These are phyloP conservation scores for Drosophila subobscura DNA, from an alignment of 1,140 invertebrate genomes.

Conservation along the genomic window DNA sequence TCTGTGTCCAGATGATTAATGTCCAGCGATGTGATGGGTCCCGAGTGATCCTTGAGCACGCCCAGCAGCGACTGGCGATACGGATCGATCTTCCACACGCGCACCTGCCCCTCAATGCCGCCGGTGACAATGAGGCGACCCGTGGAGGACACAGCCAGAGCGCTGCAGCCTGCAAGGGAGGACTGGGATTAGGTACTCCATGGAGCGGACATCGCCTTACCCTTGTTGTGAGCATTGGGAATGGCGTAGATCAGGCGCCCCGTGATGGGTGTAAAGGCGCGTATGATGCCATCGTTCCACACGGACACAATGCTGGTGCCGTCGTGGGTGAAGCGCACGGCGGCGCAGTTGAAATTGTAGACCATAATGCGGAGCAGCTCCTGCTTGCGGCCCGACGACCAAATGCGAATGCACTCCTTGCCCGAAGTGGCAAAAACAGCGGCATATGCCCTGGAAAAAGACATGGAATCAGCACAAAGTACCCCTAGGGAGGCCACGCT, in stretches of 20 bases:
- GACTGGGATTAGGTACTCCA: not conserved
- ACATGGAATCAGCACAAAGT: not conserved
- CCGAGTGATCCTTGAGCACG: slow-evolving; percentile 95
- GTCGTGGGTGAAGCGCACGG: slow-evolving; percentile 90
- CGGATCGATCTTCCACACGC: slow-evolving; percentile 89
- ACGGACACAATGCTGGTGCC: slow-evolving; percentile 91
- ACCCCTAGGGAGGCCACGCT: too few species aligned
- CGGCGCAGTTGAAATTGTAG: slow-evolving; percentile 93
- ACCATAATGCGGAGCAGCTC: slow-evolving; percentile 93
- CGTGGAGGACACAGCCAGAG: slow-evolving; percentile 88
- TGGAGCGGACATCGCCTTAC: slow-evolving; percentile 8
- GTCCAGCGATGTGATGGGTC: slow-evolving; percentile 91
- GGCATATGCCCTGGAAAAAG: slow-evolving; percentile 86
- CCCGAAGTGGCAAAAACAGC: slow-evolving; percentile 94
- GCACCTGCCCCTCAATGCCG: slow-evolving; percentile 93
- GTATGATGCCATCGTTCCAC: slow-evolving; percentile 95
- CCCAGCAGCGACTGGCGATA: slow-evolving; percentile 87
- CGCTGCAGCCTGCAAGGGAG: slow-evolving; percentile 61
- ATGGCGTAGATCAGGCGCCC: slow-evolving; percentile 92
- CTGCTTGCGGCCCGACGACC: slow-evolving; percentile 89
- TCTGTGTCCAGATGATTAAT: slow-evolving; percentile 90
- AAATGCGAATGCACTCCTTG: slow-evolving; percentile 92
- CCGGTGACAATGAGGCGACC: slow-evolving; percentile 91
- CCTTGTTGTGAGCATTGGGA: slow-evolving; percentile 93
- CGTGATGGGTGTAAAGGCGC: slow-evolving; percentile 92